Evolutionary conservation across 2,797 vertebrate genomes (phyloP).

Genomic region (Lithobates sylvaticus): DNA sequence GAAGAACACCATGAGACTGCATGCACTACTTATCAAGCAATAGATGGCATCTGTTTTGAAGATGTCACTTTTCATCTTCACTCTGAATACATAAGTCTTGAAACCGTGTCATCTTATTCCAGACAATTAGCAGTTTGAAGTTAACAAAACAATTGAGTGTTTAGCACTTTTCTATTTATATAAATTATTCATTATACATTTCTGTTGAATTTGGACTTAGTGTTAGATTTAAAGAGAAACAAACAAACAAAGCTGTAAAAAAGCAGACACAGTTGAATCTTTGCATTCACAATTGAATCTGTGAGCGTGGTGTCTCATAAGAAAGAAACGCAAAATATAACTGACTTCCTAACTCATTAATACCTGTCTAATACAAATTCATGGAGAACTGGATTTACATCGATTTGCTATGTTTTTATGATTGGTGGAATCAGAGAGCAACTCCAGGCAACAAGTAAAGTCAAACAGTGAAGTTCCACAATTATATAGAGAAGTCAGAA

Average conservation of each 20-base stretch:
- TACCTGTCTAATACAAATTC: neutral
- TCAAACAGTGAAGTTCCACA: no score
- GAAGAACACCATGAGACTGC: neutral
- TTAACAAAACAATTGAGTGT: conserved; percentile 31
- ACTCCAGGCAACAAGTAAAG: no score
- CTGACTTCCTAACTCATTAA: neutral
- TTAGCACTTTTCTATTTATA: conserved; percentile 31
- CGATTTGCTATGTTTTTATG: neutral
- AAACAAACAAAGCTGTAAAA: neutral
- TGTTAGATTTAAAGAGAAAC: neutral
- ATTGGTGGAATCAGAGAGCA: no score
- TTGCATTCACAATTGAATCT: neutral
- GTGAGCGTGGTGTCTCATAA: neutral
- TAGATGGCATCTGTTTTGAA: conserved; percentile 38
- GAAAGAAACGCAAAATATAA: neutral
- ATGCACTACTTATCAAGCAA: conserved; percentile 25
- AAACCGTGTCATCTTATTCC: neutral
- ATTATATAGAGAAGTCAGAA: no score
- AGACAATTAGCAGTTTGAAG: conserved; percentile 11
- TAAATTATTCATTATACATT: conserved; percentile 12
- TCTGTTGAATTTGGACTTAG: conserved; percentile 10
- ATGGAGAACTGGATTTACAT: neutral
- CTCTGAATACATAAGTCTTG: conserved; percentile 15
- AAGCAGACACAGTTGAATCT: neutral
- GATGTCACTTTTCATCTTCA: conserved; percentile 9